Base-by-base conservation (phyloP, 2,797 vertebrate species). In the Eulemur coronatus region DNA sequence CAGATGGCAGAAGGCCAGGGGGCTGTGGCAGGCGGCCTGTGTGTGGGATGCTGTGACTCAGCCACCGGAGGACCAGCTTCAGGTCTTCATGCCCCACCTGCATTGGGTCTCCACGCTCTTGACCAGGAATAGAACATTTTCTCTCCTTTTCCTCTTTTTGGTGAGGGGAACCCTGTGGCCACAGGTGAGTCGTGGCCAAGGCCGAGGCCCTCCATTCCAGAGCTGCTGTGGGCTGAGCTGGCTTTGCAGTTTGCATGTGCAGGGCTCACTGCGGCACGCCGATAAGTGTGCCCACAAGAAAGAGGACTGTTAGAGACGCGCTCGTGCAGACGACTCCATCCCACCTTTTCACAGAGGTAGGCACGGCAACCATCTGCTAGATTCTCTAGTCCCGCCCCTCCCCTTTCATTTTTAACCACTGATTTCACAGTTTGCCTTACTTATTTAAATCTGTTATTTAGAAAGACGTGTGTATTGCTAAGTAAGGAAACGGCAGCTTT, bases 371-470 rank as follows among this genome's bases (percentile, higher is more conserved):
- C 96, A 87, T 96, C 97, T 97, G 96, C 55, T 80, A 59, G 57
- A 48, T 26, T 88, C 70, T 65, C 88, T 30, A 70, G 78, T 89
- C 52, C 86, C 41, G 11, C 30, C 65, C 63, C 38, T 50, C 35
- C 50, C 50, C 24, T 55, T 91, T 94, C 95, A 48, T 96, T 97
- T 96, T 97, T 97, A 96, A 84, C 93, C 59, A 86, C 65, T 38
- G 79, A 76, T 92, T 94, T 97, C 96, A 96, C 92, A 97, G 95
- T 95, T 97, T 97, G 95, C 89, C 41, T 94, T 97, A 87, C 88
- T 95, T 97, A 97, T 96, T 97, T 96, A 96, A 96, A 84, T 92
- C 69, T 95, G 92, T 89, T 97, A 86, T 93, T 97, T 95, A n/a
- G 94, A 94, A 96, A 78, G 81, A 76, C 81, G 70, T 20, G 11